These are phyloP conservation scores for Magallana gigas DNA, from an alignment of 1,140 invertebrate genomes.

Conservation along the genomic window DNA sequence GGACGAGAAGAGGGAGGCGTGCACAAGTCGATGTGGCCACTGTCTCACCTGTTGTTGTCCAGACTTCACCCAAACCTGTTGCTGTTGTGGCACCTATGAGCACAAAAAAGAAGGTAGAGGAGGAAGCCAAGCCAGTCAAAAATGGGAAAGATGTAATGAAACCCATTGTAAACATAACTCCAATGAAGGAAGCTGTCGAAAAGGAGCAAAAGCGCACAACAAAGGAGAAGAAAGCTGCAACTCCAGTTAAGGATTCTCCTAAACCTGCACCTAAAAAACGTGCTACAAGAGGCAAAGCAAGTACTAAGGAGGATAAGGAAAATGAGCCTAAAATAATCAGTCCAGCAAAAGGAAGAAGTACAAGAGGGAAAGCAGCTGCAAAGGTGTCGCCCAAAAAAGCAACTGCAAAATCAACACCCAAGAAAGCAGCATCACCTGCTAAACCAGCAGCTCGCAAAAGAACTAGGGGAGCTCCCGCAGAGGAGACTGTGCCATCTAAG, in stretches of 20 bases:
- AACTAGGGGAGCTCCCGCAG: not conserved
- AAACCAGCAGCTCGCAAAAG: no score
- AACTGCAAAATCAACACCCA: not conserved
- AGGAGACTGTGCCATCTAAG: not conserved
- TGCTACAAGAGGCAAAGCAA: constrained; percentile 34
- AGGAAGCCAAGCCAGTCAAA: constrained; percentile 7
- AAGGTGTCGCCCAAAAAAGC: constrained; percentile 2
- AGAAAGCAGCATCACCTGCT: not conserved
- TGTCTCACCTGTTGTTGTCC: not conserved
- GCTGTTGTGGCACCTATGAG: constrained; percentile 39
- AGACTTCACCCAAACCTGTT: constrained; percentile 2
- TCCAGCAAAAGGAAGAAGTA: constrained; percentile 44
- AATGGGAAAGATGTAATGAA: constrained; percentile 12
- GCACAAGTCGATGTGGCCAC: not conserved
- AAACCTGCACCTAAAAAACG: constrained; percentile 1
- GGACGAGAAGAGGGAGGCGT: not conserved
- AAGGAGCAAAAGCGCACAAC: not conserved
- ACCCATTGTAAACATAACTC: not conserved
- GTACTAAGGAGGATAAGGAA: not conserved
- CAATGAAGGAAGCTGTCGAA: constrained; percentile 10
- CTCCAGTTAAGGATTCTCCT: not conserved
- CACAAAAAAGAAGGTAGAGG: constrained; percentile 36
- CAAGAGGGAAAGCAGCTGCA: constrained; percentile 34
- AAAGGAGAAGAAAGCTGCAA: not conserved
- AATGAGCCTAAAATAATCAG: not conserved